A percentile compares a stretch with the other conserved stretches of the same genome.
Evolutionary conservation across 2,797 vertebrate species (phyloP).

Genomic region (Lepus oiostolus): DNA sequence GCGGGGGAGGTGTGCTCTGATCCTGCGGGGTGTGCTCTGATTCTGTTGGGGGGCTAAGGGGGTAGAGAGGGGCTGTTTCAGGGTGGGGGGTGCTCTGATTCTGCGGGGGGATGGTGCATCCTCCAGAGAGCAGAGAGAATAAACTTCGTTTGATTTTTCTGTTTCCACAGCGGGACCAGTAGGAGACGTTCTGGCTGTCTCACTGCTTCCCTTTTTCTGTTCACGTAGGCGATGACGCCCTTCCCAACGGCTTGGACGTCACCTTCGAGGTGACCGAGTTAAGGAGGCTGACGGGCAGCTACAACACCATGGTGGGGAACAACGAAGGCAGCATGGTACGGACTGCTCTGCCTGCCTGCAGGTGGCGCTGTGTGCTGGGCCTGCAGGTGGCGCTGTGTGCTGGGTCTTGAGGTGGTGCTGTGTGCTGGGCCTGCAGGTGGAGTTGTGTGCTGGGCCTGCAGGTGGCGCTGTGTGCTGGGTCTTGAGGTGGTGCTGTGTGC

Average conservation of each 20-base stretch:
- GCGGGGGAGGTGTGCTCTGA: too few species aligned
- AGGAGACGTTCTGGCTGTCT: rapidly evolving
- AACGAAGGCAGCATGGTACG: conserved; percentile 99
- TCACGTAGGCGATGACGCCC: conserved; percentile 92
- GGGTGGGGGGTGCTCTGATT: background rate
- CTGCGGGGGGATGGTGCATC: background rate
- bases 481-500: rapidly evolving
- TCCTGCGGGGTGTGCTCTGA: too few species aligned
- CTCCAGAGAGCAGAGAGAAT: rapidly evolving
- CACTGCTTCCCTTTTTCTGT: rapidly evolving
- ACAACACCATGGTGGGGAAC: conserved; percentile 99
- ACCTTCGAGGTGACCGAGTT: conserved; percentile 97
- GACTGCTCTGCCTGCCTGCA: too few species aligned
- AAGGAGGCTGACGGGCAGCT: conserved; percentile 95
- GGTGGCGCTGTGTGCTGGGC: too few species aligned
- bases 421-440: too few species aligned
- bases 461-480: too few species aligned
- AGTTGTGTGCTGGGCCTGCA: too few species aligned
- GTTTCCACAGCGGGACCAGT: background rate
- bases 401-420: too few species aligned
- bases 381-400: too few species aligned
- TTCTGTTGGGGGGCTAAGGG: too few species aligned
- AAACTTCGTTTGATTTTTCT: background rate
- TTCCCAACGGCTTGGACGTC: conserved; percentile 96
- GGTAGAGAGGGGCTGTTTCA: background rate